Percentiles rank a stretch among this genome's conserved stretches.
phyloP scores from a whole-genome alignment of 2,888 invertebrate species.

The Drosophila anomalata region DNA sequence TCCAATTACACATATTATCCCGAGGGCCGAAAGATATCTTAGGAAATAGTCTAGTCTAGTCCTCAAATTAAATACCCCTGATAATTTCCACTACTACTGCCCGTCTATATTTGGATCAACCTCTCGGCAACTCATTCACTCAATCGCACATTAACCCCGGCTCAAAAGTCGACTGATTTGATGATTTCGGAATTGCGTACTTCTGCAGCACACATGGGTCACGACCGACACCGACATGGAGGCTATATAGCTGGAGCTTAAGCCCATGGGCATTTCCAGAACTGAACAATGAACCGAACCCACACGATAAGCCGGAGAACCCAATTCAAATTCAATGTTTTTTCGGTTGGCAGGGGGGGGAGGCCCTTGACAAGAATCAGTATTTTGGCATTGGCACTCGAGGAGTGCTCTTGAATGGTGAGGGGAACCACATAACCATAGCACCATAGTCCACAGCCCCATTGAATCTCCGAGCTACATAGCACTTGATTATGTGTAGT shows the following conservation, averaged over 20 bases:
- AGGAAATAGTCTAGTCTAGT: conserved; percentile 20
- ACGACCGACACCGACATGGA: conserved; percentile 21
- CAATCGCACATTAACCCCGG: conserved; percentile 47
- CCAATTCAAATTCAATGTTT: conserved; percentile 36
- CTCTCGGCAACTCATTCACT: conserved; percentile 34
- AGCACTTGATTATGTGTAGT: conserved; percentile 3
- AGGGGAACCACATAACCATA: conserved; percentile 19
- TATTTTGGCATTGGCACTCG: conserved; percentile 29
- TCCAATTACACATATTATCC: conserved; percentile 60
- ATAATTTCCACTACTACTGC: conserved; percentile 31
- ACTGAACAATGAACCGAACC: conserved; percentile 42
- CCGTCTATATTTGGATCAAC: conserved; percentile 35
- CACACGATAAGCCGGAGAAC: conserved; percentile 46
- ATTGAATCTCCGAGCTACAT: conserved; percentile 12
- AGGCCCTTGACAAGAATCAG: conserved; percentile 33
- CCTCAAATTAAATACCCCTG: conserved; percentile 26
- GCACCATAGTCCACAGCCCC: neutral
- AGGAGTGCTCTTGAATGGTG: conserved; percentile 18
- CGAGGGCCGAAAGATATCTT: conserved; percentile 19
- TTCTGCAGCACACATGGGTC: conserved; percentile 35
- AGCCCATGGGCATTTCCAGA: conserved; percentile 23
- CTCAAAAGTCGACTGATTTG: conserved; percentile 19
- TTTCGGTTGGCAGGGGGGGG: neutral
- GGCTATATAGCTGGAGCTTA: neutral
- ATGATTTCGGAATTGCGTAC: conserved; percentile 39